Evolutionary conservation across 2,797 vertebrate genomes (phyloP), one percentile per base, ranked within the genome.

Genomic region (Sardinella longiceps): DNA sequence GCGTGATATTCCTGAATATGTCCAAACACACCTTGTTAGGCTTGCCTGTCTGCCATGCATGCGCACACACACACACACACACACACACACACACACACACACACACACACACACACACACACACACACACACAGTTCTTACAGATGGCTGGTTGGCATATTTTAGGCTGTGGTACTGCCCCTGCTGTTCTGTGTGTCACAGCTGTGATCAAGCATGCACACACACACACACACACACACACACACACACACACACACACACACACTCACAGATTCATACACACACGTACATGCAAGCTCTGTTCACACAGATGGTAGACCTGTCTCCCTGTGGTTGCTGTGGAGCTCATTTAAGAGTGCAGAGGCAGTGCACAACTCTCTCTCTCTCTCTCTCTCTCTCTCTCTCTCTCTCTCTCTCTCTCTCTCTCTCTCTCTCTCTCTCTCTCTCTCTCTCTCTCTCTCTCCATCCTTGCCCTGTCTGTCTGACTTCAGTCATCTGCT

Each of bases 131-230:
- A 33, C 60, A 1, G 60, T 28, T 28, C 9, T 66, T n/a, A 33
- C 12, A 66, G 63, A 12, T 66, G 63, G 28, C 63, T 66, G 63
- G 28, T 66, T 66, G 63, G 63, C 30, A 66, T 66, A 28, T 66
- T 66, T 66, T 9, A 33, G 63, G 28, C 33, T 66, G 28, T 30
- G 28, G 25, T n/a, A 30, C 63, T 66, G 28, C 25, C 3, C 28
- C 63, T 33, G 63, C 63, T 66, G 63, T 66, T 66, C 11, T 66
- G 63, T 4, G 2, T 30, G 63, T 33, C 63, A 66, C 63, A 66
- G 63, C 63, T 66, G 63, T 66, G 63, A 14, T 25, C 25, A n/a
- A 28, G 58, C 9, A 63, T 25, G 30, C 58, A 66, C 60, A 66
- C 5, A 66, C 60, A 28, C 25, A 66, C 23, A 63, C 58, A 63